Base-by-base conservation (phyloP, 2,113 vertebrate species). In the Thomomys bottae region DNA sequence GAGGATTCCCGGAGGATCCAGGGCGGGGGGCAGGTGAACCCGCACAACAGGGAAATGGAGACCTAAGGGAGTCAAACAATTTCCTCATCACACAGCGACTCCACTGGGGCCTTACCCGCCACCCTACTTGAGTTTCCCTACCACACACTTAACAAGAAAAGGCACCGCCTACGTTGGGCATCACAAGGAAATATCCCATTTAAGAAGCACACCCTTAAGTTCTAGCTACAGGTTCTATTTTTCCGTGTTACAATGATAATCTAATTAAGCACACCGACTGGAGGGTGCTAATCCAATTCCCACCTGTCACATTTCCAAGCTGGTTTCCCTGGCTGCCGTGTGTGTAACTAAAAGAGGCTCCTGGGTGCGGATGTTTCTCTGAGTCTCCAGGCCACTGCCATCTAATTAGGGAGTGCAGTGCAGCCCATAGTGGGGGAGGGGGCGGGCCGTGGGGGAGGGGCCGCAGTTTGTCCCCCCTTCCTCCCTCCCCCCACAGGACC, bases 281-380 rank as follows among this genome's bases (percentile, higher is more conserved):
- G 79, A 90, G 94, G 98, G 97, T 98, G 98, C 97, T 98, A 98
- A 98, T 98, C 98, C 97, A 97, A 97, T 98, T 98, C 97, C 97
- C 97, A 97, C 97, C 97, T 97, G 97, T 97, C 92, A 95, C 97
- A 90, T 94, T 95, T 92, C 96, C 97, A 97, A 97, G 95, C 97
- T 98, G 99, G 98, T 99, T 99, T 99, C 99, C 98, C 98, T 98
- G 98, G 97, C 98, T 99, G 97, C 97, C n/a, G n/a, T 98, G 96
- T 98, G 98, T 99, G 98, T 98, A 98, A 99, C 98, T 98, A 98
- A 98, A 98, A 98, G 98, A 98, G 98, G 98, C 98, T 98, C 98
- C 98, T 98, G 97, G 98, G 98, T 98, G 98, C 85, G 91, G 88
- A 95, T 97, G 97, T 98, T 98, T 98, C 98, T 98, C 98, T 98